phyloP scores from a whole-genome alignment of 2,888 invertebrate genomes.

The Aricia artaxerxes region DNA sequence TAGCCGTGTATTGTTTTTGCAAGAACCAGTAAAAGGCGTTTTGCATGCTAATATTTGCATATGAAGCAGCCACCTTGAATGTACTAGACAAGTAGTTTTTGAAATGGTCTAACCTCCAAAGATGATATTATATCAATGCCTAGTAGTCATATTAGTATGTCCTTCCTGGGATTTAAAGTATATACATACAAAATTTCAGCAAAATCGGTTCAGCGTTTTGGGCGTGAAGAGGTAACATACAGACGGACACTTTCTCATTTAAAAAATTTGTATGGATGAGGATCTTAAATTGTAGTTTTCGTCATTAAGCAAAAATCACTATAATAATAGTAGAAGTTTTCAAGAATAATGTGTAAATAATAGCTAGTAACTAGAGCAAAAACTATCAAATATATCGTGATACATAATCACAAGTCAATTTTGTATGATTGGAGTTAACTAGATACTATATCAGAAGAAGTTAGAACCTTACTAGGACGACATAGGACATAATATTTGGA shows the following conservation, averaged over 20 bases:
- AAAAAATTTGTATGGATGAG: too few species aligned
- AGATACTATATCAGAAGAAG: neutral
- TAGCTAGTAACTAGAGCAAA: neutral
- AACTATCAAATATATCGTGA: neutral
- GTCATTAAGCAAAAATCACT: too few species aligned
- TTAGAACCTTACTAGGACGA: neutral
- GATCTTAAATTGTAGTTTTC: too few species aligned
- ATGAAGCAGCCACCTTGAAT: slow-evolving; percentile 62
- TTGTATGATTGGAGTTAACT: neutral
- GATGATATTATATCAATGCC: neutral
- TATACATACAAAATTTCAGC: too few species aligned
- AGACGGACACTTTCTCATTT: too few species aligned
- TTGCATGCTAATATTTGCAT: slow-evolving; percentile 54
- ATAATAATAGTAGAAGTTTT: neutral
- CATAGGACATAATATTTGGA: neutral
- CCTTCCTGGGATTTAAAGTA: too few species aligned
- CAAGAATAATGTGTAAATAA: neutral
- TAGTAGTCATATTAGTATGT: neutral
- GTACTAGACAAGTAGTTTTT: neutral
- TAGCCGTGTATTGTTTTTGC: slow-evolving; percentile 21
- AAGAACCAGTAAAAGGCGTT: slow-evolving; percentile 42
- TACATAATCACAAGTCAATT: neutral
- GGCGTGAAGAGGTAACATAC: too few species aligned
- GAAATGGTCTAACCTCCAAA: neutral
- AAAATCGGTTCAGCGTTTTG: too few species aligned